phyloP scores from a whole-genome alignment of 2,888 invertebrate genomes.

The Zhuqinia jingwanae region DNA sequence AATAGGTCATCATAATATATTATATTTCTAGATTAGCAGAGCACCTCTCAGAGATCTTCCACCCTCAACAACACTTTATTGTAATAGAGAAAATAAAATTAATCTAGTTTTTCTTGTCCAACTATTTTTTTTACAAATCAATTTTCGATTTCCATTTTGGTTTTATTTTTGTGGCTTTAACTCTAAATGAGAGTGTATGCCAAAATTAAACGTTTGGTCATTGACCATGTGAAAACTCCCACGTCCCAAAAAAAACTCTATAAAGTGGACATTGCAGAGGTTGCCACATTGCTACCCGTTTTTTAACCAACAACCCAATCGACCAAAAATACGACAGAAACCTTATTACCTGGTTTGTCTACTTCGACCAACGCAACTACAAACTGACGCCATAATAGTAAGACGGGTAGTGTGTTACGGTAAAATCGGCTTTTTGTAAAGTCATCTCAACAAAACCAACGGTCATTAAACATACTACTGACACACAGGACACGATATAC shows the following conservation, averaged over 20 bases:
- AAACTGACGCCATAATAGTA: background rate
- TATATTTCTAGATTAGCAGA: no score
- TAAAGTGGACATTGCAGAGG: background rate
- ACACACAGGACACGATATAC: no score
- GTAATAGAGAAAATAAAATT: no score
- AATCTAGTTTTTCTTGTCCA: no score
- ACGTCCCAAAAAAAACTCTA: conserved; percentile 48
- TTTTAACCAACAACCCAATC: background rate
- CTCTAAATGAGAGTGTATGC: background rate
- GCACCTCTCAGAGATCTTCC: no score
- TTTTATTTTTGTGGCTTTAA: conserved; percentile 2
- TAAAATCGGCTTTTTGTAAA: conserved; percentile 47
- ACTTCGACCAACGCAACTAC: background rate
- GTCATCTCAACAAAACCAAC: conserved; percentile 3
- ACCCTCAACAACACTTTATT: no score
- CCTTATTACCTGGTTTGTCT: conserved; percentile 51
- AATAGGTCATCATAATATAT: no score
- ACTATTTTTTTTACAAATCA: background rate
- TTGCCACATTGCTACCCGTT: background rate
- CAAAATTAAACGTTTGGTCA: conserved; percentile 26
- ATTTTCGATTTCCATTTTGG: conserved; percentile 16
- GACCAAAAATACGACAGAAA: conserved; percentile 7
- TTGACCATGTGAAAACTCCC: conserved; percentile 63
- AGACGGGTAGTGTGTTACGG: conserved; percentile 14
- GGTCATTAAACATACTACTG: background rate